phyloP scores from a whole-genome alignment of 2,113 vertebrate species.

The Eupsittula cactorum region DNA sequence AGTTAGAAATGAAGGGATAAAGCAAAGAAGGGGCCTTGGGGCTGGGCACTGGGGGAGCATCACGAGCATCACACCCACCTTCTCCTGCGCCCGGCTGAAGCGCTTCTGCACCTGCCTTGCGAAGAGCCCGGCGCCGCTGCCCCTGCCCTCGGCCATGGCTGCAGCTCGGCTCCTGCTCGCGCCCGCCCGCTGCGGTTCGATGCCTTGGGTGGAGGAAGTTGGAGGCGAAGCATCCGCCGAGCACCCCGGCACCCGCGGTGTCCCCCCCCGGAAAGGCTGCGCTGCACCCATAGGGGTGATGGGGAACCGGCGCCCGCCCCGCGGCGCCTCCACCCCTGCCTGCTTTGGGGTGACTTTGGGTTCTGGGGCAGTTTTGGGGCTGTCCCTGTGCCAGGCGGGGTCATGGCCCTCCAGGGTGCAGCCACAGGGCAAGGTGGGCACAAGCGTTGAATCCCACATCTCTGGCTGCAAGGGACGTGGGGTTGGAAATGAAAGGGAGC shows the following conservation, averaged over 20 bases:
- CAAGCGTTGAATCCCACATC: accelerated
- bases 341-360: accelerated
- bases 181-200: slow-evolving; percentile 33
- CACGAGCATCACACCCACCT: background rate
- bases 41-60: background rate
- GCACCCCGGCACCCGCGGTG: slow-evolving; percentile 20
- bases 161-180: background rate
- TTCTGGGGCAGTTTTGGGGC: background rate
- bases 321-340: accelerated
- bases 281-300: accelerated
- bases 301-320: accelerated
- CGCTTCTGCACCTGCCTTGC: slow-evolving; percentile 88
- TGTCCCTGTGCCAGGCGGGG: accelerated
- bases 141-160: slow-evolving; percentile 85
- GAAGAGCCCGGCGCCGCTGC: slow-evolving; percentile 82
- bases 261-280: background rate
- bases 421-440: accelerated
- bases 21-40: background rate
- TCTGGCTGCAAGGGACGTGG: accelerated
- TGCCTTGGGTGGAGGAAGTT: slow-evolving; percentile 62
- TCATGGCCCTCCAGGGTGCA: no score
- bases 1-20: accelerated
- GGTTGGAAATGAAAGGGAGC: background rate
- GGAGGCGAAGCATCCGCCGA: slow-evolving; percentile 30
- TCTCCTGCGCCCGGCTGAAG: slow-evolving; percentile 91